Evolutionary conservation across 2,113 vertebrate genomes (phyloP).

Genomic region (Origma solitaria): DNA sequence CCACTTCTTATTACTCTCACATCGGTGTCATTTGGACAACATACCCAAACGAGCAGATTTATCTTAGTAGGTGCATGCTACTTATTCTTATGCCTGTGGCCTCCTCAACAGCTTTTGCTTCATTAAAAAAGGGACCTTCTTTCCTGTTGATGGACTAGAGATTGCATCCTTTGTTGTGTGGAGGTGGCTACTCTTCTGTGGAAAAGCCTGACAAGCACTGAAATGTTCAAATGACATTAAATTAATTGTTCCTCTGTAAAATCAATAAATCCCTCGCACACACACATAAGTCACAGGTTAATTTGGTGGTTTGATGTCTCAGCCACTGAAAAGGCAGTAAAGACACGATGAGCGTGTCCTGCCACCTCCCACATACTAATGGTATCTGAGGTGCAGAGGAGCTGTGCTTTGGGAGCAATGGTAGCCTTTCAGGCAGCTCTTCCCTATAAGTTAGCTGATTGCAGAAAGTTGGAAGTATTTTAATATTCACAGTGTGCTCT

Average conservation of each 20-base stretch:
- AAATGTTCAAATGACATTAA: not conserved
- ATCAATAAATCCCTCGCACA: not conserved
- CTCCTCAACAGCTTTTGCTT: not conserved
- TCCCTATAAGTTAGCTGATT: not conserved
- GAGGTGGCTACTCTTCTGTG: not conserved
- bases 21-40: not conserved
- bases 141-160: not conserved
- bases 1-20: not conserved
- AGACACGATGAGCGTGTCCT: not conserved
- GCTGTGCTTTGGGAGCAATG: not conserved
- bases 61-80: not conserved
- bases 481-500: not conserved
- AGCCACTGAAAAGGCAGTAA: not conserved
- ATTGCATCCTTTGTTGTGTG: not conserved
- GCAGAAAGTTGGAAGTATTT: not conserved
- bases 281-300: not conserved
- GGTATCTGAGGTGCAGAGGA: not conserved
- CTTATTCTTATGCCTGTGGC: rapidly evolving
- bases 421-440: not conserved
- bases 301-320: not conserved
- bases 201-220: not conserved
- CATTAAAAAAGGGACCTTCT: not conserved
- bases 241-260: not conserved
- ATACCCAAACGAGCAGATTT: not conserved
- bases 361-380: not conserved